These are phyloP conservation scores for Pseudoatta argentina DNA, from an alignment of 1,140 invertebrate genomes.

Conservation along the genomic window DNA sequence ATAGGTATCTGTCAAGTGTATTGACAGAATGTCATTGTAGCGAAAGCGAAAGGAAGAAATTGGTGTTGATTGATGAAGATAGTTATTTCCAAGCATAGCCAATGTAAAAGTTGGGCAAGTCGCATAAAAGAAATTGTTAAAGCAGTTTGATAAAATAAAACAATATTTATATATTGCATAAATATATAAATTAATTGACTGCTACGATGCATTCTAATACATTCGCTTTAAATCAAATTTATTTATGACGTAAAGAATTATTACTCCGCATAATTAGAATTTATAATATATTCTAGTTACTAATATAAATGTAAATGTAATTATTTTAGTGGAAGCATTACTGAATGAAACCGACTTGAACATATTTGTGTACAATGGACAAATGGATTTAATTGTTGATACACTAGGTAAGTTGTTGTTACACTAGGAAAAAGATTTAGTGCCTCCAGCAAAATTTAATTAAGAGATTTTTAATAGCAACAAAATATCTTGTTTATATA, in stretches of 20 bases:
- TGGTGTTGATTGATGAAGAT: background rate
- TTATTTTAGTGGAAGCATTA: slow-evolving; percentile 89
- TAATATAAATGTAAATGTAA: background rate
- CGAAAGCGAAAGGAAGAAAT: slow-evolving; percentile 1
- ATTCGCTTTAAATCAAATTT: background rate
- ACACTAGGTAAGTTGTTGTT: slow-evolving; percentile 87
- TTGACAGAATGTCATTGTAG: background rate
- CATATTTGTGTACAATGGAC: slow-evolving; percentile 90
- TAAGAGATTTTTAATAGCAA: too few relatives aligned
- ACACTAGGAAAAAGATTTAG: too few relatives aligned
- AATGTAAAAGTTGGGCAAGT: background rate
- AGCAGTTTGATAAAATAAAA: background rate
- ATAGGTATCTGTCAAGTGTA: slow-evolving; percentile 84
- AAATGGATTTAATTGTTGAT: slow-evolving; percentile 91
- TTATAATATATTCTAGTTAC: background rate
- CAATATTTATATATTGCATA: background rate
- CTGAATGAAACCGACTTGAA: slow-evolving; percentile 90
- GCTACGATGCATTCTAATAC: background rate
- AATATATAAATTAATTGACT: background rate
- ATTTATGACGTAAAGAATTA: background rate
- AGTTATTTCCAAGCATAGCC: background rate
- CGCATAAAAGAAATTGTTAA: background rate
- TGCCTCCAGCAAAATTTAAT: too few relatives aligned
- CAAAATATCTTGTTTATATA: too few relatives aligned
- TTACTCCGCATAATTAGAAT: background rate